These are phyloP conservation scores for Drosophila nikananu DNA, from an alignment of 1,140 invertebrate species.

Conservation along the genomic window DNA sequence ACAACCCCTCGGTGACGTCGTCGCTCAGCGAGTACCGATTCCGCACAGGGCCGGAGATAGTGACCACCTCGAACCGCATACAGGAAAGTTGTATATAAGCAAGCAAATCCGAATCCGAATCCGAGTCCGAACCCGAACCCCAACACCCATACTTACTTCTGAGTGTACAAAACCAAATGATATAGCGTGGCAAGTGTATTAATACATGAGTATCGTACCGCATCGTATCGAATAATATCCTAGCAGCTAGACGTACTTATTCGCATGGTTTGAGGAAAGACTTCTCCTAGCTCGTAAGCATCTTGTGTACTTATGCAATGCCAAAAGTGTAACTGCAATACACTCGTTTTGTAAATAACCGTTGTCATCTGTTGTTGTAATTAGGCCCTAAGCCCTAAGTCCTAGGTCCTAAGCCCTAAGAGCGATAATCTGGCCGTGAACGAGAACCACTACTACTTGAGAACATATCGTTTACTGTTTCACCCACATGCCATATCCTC, in stretches of 20 bases:
- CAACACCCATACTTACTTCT: constrained; percentile 55
- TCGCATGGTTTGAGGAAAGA: constrained; percentile 83
- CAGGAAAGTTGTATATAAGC: constrained; percentile 94
- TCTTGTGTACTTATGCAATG: constrained; percentile 74
- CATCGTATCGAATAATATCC: constrained; percentile 71
- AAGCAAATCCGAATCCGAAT: constrained; percentile 1
- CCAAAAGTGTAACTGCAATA: constrained; percentile 69
- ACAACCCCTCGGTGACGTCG: constrained; percentile 86
- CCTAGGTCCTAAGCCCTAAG: constrained; percentile 1
- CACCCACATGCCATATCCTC: constrained; percentile 20
- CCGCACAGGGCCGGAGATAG: constrained; percentile 91
- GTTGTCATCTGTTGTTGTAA: constrained; percentile 76
- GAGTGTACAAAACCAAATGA: constrained; percentile 62
- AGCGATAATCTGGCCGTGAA: constrained; percentile 16
- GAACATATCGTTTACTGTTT: constrained; percentile 47
- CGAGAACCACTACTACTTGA: constrained; percentile 38
- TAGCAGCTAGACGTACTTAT: constrained; percentile 69
- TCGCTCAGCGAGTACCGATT: constrained; percentile 88
- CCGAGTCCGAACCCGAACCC: constrained; percentile 7
- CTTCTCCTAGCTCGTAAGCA: constrained; percentile 76
- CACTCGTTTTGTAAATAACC: constrained; percentile 75
- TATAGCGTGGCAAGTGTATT: constrained; percentile 55
- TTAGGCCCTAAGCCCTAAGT: constrained; percentile 18
- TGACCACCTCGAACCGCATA: constrained; percentile 93
- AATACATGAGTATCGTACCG: constrained; percentile 69